These are phyloP conservation scores for Beroe ovata DNA, from an alignment of 37 sponge, comb jelly and placozoan genomes.

Conservation along the genomic window DNA sequence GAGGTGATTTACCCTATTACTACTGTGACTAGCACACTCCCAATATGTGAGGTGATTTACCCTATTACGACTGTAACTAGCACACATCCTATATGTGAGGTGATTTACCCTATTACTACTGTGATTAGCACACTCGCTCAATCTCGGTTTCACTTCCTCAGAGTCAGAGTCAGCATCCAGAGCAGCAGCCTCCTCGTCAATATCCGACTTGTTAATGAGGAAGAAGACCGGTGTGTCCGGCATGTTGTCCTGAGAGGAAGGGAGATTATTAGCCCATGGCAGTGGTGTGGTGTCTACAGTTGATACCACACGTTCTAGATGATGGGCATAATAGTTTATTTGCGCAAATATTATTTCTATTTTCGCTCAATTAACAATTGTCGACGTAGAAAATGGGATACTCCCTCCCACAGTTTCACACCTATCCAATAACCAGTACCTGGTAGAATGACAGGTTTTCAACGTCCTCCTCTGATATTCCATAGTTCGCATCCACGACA, in stretches of 20 bases:
- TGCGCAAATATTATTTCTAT: too few species aligned
- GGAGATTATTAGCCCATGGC: not conserved
- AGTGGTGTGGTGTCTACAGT: too few species aligned
- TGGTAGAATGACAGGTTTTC: conserved; percentile 4
- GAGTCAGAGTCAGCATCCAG: conserved; percentile 66
- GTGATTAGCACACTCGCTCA: conserved; percentile 30
- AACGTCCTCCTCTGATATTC: conserved; percentile 29
- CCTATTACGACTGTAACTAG: too few species aligned
- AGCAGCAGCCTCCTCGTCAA: conserved; percentile 53
- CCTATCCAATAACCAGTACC: not conserved
- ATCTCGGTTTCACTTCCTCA: conserved; percentile 14
- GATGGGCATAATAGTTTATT: too few species aligned
- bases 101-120: conserved; percentile 17
- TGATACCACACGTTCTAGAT: too few species aligned
- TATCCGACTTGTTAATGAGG: conserved; percentile 39
- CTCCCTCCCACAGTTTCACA: too few species aligned
- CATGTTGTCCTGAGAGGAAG: not conserved
- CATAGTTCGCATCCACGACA: conserved; percentile 61
- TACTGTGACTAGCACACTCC: too few species aligned
- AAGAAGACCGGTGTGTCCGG: conserved; percentile 32
- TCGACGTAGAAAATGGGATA: too few species aligned
- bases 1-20: too few species aligned
- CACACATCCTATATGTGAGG: too few species aligned
- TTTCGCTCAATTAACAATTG: too few species aligned
- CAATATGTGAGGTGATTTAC: too few species aligned